phyloP scores from a whole-genome alignment of 1,140 invertebrate genomes.

The Mercenaria mercenaria region DNA sequence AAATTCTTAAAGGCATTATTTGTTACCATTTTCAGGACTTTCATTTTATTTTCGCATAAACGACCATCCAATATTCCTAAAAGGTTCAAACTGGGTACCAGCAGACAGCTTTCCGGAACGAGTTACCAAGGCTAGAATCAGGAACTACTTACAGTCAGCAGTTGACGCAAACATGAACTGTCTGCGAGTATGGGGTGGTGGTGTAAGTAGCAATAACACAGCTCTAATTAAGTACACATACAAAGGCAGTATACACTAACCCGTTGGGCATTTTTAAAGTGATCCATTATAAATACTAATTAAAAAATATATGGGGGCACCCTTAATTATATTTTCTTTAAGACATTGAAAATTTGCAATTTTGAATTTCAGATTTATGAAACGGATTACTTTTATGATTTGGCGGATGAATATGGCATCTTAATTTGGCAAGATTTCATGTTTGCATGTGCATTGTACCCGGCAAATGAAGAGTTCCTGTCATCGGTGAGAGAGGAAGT shows the following conservation, averaged over 20 bases:
- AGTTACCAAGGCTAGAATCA: slow-evolving; percentile 87
- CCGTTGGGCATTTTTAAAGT: too few species aligned
- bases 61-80: slow-evolving; percentile 95
- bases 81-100: slow-evolving; percentile 98
- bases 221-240: too few species aligned
- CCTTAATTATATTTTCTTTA: too few species aligned
- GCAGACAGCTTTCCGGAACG: slow-evolving; percentile 94
- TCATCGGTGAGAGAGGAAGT: slow-evolving; percentile 92
- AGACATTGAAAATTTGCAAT: too few species aligned
- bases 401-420: slow-evolving; percentile 86
- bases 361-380: slow-evolving; percentile 87
- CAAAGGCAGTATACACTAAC: too few species aligned
- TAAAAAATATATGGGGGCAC: too few species aligned
- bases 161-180: slow-evolving; percentile 96
- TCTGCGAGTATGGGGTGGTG: slow-evolving; percentile 99
- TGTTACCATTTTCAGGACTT: slow-evolving; percentile 89
- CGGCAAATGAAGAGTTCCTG: slow-evolving; percentile 91
- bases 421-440: slow-evolving; percentile 91
- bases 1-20: too few species aligned
- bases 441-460: slow-evolving; percentile 99
- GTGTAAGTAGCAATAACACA: slow-evolving; percentile 75
- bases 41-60: slow-evolving; percentile 97
- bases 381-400: slow-evolving; percentile 94
- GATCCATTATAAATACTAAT: too few species aligned
- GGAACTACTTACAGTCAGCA: slow-evolving; percentile 90